Evolutionary conservation across 2,888 invertebrate species (phyloP).

Genomic region (Tachina fera): DNA sequence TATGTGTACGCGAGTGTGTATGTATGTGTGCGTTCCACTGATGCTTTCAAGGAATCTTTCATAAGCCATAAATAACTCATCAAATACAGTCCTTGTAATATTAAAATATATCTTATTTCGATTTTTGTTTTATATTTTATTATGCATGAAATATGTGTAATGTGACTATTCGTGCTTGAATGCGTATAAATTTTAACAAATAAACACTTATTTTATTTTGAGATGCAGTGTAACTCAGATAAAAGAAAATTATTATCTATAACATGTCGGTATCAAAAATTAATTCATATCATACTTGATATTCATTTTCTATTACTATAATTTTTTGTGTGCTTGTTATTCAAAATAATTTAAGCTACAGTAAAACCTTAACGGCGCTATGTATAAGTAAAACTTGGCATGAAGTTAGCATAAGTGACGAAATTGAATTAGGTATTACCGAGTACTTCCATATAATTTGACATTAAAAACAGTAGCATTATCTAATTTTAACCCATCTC

Average conservation of each 20-base stretch:
- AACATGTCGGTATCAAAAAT: not conserved
- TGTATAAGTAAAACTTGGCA: no score
- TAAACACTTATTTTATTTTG: conserved; percentile 30
- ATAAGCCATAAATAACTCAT: conserved; percentile 71
- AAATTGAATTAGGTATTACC: no score
- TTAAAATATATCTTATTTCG: conserved; percentile 44
- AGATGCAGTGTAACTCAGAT: conserved; percentile 19
- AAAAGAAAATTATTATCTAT: not conserved
- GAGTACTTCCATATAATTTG: no score
- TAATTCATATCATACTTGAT: no score
- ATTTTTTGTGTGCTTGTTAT: no score
- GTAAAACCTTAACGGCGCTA: no score
- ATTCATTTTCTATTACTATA: no score
- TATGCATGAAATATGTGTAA: not conserved
- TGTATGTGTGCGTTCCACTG: conserved; percentile 14
- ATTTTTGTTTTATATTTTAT: conserved; percentile 9
- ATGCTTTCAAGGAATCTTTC: conserved; percentile 55
- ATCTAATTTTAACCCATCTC: no score
- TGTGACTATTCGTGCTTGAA: not conserved
- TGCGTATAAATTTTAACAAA: conserved; percentile 24
- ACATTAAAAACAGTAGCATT: no score
- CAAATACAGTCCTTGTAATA: conserved; percentile 66
- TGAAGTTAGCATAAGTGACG: no score
- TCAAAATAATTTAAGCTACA: no score
- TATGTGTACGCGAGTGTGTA: not conserved